A percentile compares a stretch with the other conserved stretches of the same genome.
Conservation (phyloP, 2,888 invertebrate species). For the Polydrusus pterygomalis region DNA sequence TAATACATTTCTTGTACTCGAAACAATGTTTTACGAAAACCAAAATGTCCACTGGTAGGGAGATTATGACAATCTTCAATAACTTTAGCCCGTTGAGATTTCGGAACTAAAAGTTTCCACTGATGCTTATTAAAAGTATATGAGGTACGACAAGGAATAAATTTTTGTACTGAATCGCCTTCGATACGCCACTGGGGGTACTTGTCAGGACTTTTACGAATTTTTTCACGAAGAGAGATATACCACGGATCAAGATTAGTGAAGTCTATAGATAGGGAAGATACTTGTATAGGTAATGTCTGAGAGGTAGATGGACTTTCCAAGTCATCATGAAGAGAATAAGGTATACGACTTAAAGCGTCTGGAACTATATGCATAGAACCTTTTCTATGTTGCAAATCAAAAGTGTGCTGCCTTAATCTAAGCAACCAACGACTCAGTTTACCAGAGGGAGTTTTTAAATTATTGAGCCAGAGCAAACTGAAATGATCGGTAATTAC, state of each 20-base stretch:
- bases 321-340: neutral
- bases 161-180: constrained; percentile 15
- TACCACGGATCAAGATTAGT: constrained; percentile 27
- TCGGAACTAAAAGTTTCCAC: constrained; percentile 9
- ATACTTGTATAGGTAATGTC: neutral
- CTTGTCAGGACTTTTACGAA: too few species aligned
- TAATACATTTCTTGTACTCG: constrained; percentile 56
- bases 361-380: constrained; percentile 53
- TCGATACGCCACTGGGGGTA: constrained; percentile 23
- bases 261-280: too few species aligned
- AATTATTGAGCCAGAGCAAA: constrained; percentile 54
- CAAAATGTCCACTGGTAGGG: too few species aligned
- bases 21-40: too few species aligned
- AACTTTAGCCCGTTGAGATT: too few species aligned
- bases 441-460: constrained; percentile 50
- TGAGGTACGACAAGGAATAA: neutral
- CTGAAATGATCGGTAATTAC: too few species aligned
- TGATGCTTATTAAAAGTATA: neutral
- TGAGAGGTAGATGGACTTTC: neutral
- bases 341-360: constrained; percentile 44
- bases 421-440: constrained; percentile 58
- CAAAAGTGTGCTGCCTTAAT: constrained; percentile 55
- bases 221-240: constrained; percentile 8
- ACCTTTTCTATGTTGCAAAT: constrained; percentile 57
- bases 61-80: too few species aligned